These are phyloP conservation scores for Gadopsis bispinosus DNA, from an alignment of 2,797 vertebrate genomes.

Conservation along the genomic window DNA sequence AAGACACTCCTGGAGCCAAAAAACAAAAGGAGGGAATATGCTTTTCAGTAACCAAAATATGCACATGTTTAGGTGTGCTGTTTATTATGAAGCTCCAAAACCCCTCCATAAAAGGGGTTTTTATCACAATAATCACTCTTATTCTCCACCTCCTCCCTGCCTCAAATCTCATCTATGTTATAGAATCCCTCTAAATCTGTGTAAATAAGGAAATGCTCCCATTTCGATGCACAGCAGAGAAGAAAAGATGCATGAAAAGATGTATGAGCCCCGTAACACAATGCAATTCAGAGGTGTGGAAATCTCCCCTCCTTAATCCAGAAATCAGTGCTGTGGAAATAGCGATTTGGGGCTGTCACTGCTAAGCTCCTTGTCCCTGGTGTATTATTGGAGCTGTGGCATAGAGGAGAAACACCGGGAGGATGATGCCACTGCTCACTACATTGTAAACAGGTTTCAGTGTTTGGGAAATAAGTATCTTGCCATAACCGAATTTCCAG, in stretches of 20 bases:
- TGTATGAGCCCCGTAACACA: conserved; percentile 70
- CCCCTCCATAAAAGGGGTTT: conserved; percentile 54
- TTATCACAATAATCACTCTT: conserved; percentile 62
- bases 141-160: conserved; percentile 60
- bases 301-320: conserved; percentile 81
- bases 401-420: conserved; percentile 63
- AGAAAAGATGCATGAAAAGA: conserved; percentile 78
- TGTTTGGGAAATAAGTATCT: conserved; percentile 52
- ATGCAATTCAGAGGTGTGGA: conserved; percentile 80
- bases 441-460: conserved; percentile 67
- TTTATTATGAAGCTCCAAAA: conserved; percentile 64
- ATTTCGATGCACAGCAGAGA: conserved; percentile 51
- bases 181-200: conserved; percentile 62
- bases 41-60: conserved; percentile 63
- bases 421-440: conserved; percentile 57
- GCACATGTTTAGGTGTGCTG: conserved; percentile 55
- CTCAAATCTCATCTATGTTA: conserved; percentile 43
- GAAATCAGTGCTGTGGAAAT: conserved; percentile 79
- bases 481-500: conserved; percentile 48
- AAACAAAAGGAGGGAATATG: conserved; percentile 10
- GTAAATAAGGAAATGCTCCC: conserved; percentile 64
- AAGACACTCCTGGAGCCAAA: background rate
- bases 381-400: conserved; percentile 75
- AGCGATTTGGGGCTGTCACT: conserved; percentile 79
- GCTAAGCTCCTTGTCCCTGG: conserved; percentile 79